Evolutionary conservation across 2,797 vertebrate species (phyloP).

Genomic region (Etheostoma perlongum): DNA sequence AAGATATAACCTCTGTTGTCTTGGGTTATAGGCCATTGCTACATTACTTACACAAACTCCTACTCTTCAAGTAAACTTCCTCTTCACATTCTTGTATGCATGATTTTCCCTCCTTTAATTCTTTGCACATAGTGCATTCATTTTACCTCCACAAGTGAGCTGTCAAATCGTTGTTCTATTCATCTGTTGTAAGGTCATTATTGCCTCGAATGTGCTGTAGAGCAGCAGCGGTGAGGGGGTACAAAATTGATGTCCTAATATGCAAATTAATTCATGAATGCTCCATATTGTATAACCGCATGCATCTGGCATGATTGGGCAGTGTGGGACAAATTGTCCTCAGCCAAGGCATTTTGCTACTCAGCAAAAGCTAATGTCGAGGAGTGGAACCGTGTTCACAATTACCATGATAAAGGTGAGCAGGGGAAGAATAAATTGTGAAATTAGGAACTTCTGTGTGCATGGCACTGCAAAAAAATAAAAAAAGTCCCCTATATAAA

Average conservation of each 20-base stretch:
- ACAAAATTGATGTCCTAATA: slow-evolving; percentile 74
- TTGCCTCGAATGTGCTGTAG: slow-evolving; percentile 56
- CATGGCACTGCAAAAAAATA: slow-evolving; percentile 35
- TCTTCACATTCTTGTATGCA: slow-evolving; percentile 24
- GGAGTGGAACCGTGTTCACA: slow-evolving; percentile 63
- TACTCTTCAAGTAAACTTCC: slow-evolving; percentile 33
- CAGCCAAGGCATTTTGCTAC: slow-evolving; percentile 77
- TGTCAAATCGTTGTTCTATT: slow-evolving; percentile 65
- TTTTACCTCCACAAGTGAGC: slow-evolving; percentile 54
- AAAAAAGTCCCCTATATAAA: slow-evolving; percentile 30
- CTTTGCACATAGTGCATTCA: slow-evolving; percentile 32
- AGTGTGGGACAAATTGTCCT: slow-evolving; percentile 79
- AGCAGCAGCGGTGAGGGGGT: slow-evolving; percentile 46
- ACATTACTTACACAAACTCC: slow-evolving; percentile 37
- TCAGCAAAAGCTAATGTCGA: slow-evolving; percentile 83
- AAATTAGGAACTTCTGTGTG: slow-evolving; percentile 69
- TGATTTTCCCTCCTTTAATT: slow-evolving; percentile 16
- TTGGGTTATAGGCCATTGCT: slow-evolving; percentile 45
- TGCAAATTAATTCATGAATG: slow-evolving; percentile 79
- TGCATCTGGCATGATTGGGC: slow-evolving; percentile 80
- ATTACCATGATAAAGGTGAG: slow-evolving; percentile 83
- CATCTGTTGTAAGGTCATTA: slow-evolving; percentile 69
- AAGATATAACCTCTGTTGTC: slow-evolving; percentile 32
- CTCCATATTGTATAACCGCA: slow-evolving; percentile 78
- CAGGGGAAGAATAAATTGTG: slow-evolving; percentile 58